Conservation (phyloP, 2,888 invertebrate genomes). For the Acronicta alni region DNA sequence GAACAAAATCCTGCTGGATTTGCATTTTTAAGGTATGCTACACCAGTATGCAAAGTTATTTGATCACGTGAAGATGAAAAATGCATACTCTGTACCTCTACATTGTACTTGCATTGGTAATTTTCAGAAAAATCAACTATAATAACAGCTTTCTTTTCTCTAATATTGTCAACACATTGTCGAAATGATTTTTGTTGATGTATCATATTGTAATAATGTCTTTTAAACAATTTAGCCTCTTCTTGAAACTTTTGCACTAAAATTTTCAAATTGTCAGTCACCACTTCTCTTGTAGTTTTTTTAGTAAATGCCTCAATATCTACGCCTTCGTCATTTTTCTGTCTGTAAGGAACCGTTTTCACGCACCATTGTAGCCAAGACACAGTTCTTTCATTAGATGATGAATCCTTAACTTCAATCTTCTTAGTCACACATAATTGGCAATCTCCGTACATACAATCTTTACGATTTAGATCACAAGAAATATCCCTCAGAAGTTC, state of each 20-base stretch:
- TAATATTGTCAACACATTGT: constrained; percentile 19
- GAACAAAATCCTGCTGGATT: constrained; percentile 28
- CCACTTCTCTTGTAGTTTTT: constrained; percentile 5
- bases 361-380: constrained; percentile 8
- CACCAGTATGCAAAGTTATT: constrained; percentile 28
- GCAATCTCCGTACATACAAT: constrained; percentile 7
- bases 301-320: constrained; percentile 5
- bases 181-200: constrained; percentile 21
- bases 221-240: constrained; percentile 12
- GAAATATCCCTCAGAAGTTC: constrained; percentile 6
- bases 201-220: constrained; percentile 22
- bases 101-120: constrained; percentile 22
- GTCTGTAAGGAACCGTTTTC: constrained; percentile 9
- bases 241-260: constrained; percentile 9
- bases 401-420: constrained; percentile 7
- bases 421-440: constrained; percentile 8
- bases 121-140: constrained; percentile 29
- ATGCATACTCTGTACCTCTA: constrained; percentile 27
- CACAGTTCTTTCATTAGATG: constrained; percentile 8
- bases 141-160: constrained; percentile 22
- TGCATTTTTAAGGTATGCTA: constrained; percentile 29
- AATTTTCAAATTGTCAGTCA: constrained; percentile 3
- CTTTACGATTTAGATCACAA: constrained; percentile 5
- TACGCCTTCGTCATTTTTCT: constrained; percentile 9
- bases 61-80: constrained; percentile 23